phyloP scores from a whole-genome alignment of 2,888 invertebrate species.

The Diogma glabrata region DNA sequence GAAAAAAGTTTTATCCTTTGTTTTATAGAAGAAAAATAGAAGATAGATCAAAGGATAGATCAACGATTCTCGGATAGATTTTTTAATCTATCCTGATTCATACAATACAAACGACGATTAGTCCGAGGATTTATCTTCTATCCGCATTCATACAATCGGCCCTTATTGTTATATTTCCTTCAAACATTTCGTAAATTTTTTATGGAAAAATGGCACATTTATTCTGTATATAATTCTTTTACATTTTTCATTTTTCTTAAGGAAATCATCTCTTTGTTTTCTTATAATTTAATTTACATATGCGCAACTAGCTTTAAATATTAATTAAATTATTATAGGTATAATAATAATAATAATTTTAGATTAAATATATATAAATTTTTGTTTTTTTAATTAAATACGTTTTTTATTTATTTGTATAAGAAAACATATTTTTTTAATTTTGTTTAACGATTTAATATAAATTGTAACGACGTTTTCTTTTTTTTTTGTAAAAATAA shows the following conservation, averaged over 20 bases:
- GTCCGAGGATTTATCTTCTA: too few relatives aligned
- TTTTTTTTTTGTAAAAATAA: too few relatives aligned
- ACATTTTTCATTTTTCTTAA: conserved; percentile 11
- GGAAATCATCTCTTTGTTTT: background rate
- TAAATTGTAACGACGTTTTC: conserved; percentile 10
- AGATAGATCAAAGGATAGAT: too few relatives aligned
- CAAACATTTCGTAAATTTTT: too few relatives aligned
- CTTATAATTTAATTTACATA: conserved; percentile 3
- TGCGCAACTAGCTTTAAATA: conserved; percentile 17
- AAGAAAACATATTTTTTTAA: conserved; percentile 2
- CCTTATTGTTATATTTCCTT: too few relatives aligned
- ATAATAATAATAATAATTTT: conserved; percentile 11
- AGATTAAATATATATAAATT: background rate
- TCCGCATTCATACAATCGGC: too few relatives aligned
- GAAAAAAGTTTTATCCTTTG: too few relatives aligned
- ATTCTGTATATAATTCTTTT: conserved; percentile 19
- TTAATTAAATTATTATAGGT: conserved; percentile 5
- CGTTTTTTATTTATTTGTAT: conserved; percentile 2
- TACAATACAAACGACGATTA: too few relatives aligned
- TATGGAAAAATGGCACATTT: conserved; percentile 22
- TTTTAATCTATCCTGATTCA: too few relatives aligned
- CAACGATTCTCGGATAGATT: too few relatives aligned
- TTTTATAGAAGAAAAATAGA: too few relatives aligned
- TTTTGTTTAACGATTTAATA: conserved; percentile 10
- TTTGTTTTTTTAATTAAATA: conserved; percentile 7